Evolutionary conservation across 2,113 vertebrate species (phyloP).

Genomic region (Scytalopus superciliaris): DNA sequence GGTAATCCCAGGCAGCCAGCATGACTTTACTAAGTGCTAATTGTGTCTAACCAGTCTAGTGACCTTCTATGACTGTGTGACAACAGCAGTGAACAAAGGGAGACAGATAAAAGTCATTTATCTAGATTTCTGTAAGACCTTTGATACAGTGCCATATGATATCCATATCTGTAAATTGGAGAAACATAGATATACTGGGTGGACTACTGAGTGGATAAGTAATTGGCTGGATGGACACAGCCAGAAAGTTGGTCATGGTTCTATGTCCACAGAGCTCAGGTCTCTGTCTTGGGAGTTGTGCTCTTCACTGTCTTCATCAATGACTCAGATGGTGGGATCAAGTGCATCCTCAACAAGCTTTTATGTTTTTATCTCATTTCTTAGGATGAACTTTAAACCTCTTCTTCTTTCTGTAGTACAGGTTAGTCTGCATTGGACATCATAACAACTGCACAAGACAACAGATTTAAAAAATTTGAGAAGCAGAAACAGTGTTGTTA

Average conservation of each 20-base stretch:
- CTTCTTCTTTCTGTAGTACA: not conserved
- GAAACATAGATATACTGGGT: not conserved
- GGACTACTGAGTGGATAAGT: not conserved
- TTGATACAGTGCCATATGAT: too few species aligned
- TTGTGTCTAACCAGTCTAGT: not conserved
- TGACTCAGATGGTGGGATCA: not conserved
- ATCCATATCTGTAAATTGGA: not conserved
- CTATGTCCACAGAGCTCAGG: not conserved
- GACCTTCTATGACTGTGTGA: not conserved
- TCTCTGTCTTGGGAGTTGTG: not conserved
- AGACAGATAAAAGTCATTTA: not conserved
- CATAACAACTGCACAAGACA: not conserved
- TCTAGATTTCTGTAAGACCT: not conserved
- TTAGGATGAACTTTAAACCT: not conserved
- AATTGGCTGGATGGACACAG: not conserved
- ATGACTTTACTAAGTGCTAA: not conserved
- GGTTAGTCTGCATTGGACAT: not conserved
- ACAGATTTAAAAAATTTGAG: not conserved
- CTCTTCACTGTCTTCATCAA: rapidly evolving
- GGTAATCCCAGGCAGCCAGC: not conserved
- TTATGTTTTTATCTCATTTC: too few species aligned
- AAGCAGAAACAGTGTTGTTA: not conserved
- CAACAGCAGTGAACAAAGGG: rapidly evolving
- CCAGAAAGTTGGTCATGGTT: not conserved
- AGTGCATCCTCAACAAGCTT: not conserved